Percentiles rank a stretch among this genome's conserved stretches.
Conservation (phyloP, 2,888 invertebrate genomes). For the Eurytoma californica region DNA sequence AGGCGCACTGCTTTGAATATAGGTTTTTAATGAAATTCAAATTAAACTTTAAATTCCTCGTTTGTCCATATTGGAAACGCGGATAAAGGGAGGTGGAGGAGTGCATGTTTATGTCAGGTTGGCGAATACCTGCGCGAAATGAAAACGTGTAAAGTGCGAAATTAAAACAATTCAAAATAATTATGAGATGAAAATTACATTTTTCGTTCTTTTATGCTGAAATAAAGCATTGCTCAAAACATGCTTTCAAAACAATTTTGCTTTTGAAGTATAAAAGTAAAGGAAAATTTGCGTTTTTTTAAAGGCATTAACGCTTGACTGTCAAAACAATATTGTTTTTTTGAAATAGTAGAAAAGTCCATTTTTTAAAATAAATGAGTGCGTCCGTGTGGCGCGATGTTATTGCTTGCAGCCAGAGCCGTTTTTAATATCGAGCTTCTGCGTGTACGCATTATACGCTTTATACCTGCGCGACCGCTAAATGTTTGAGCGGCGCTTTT, state of each 20-base stretch:
- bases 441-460: slow-evolving; percentile 3
- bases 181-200: no score
- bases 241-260: not conserved
- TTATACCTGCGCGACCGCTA: slow-evolving; percentile 7
- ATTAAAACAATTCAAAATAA: no score
- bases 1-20: not conserved
- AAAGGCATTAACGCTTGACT: not conserved
- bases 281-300: not conserved
- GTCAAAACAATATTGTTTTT: no score
- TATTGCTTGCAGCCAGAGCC: slow-evolving; percentile 3
- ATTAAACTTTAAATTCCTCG: slow-evolving; percentile 1
- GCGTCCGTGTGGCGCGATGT: not conserved
- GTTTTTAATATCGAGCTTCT: slow-evolving; percentile 27
- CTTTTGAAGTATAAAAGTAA: not conserved
- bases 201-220: no score
- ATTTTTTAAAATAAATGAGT: slow-evolving; percentile 24
- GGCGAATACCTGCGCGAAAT: not conserved
- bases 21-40: slow-evolving; percentile 29
- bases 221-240: no score
- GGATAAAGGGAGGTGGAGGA: no score
- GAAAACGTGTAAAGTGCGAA: no score
- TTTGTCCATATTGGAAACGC: no score
- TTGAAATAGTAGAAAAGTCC: no score
- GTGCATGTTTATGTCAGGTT: not conserved
- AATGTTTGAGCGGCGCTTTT: slow-evolving; percentile 4